Conservation (phyloP, 2,797 vertebrate species). For the Cryptoprocta ferox region DNA sequence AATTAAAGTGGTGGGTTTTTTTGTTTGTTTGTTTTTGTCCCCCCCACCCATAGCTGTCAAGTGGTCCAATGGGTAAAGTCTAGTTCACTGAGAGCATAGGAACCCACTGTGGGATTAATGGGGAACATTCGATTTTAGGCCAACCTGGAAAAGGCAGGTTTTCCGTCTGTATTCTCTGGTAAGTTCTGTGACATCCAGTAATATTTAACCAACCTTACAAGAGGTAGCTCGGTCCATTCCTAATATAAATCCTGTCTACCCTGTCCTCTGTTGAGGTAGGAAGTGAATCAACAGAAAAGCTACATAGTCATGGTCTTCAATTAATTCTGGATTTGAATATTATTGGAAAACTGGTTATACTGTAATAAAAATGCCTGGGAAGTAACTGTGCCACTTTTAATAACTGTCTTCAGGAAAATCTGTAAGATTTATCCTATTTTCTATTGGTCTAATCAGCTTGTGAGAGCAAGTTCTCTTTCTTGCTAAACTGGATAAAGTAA, state of each 20-base stretch:
- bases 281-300: slow-evolving; percentile 3
- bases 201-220: not conserved
- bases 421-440: not conserved
- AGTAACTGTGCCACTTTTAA: not conserved
- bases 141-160: not conserved
- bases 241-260: not conserved
- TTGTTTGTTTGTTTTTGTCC: no score
- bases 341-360: not conserved
- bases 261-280: not conserved
- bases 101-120: not conserved
- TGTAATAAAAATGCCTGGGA: slow-evolving; percentile 30
- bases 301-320: not conserved
- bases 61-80: not conserved
- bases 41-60: not conserved
- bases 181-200: not conserved
- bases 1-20: not conserved
- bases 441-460: not conserved
- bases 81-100: not conserved
- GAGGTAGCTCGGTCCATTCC: not conserved
- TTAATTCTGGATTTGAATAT: slow-evolving; percentile 52
- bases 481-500: not conserved
- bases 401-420: slow-evolving; percentile 2
- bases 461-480: not conserved
- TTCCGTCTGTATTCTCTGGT: not conserved
- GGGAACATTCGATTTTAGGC: not conserved